Percentiles rank a stretch among this genome's conserved stretches.
Evolutionary conservation across 1,140 invertebrate genomes (phyloP).

Genomic region (Lanistes nyassanus): DNA sequence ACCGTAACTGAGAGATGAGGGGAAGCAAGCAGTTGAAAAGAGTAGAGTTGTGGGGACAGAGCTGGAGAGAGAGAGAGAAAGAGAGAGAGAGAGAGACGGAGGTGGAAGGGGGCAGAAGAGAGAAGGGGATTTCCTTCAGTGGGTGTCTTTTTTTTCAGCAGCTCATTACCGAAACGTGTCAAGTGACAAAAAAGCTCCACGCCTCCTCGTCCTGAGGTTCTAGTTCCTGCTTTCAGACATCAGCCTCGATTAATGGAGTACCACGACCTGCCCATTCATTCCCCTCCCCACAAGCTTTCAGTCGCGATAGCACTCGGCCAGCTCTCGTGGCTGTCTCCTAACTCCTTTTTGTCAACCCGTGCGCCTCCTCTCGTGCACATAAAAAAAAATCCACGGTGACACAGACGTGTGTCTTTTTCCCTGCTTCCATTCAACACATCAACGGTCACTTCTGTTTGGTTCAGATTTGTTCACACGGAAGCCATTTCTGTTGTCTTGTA

Average conservation of each 20-base stretch:
- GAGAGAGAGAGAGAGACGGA: not conserved
- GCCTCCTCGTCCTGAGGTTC: not conserved
- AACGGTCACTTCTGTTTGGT: too few relatives aligned
- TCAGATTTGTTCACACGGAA: too few relatives aligned
- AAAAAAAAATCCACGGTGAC: too few relatives aligned
- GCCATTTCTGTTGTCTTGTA: too few relatives aligned
- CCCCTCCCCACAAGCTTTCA: not conserved
- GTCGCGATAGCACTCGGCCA: not conserved
- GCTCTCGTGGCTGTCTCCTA: not conserved
- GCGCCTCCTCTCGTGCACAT: too few relatives aligned
- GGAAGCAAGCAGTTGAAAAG: too few relatives aligned
- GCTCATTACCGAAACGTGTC: not conserved
- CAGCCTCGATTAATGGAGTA: not conserved
- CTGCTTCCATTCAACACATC: too few relatives aligned
- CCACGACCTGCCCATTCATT: constrained; percentile 7
- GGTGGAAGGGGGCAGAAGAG: not conserved
- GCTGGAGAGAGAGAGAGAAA: constrained; percentile 2
- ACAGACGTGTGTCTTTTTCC: too few relatives aligned
- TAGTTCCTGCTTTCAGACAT: not conserved
- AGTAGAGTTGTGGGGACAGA: too few relatives aligned
- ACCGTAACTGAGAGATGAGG: not conserved
- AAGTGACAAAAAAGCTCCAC: not conserved
- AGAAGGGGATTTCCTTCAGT: too few relatives aligned
- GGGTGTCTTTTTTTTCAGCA: too few relatives aligned
- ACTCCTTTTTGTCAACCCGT: not conserved